phyloP scores from a whole-genome alignment of 2,888 invertebrate genomes.

The Drosophila paramelanica region DNA sequence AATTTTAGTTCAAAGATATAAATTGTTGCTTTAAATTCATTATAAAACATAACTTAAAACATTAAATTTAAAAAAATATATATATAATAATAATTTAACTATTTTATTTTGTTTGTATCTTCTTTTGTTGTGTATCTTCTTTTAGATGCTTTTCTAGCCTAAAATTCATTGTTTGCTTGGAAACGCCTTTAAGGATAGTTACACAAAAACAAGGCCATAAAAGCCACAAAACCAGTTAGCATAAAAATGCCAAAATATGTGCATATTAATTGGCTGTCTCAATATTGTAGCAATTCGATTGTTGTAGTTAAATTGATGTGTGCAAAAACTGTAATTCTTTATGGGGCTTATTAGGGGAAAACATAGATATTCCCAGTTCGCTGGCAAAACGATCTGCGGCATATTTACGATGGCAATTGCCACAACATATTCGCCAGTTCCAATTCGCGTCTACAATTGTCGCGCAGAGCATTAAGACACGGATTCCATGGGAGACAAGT shows the following conservation, averaged over 20 bases:
- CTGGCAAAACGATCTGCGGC: constrained; percentile 43
- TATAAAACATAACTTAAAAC: too few species aligned
- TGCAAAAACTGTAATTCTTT: constrained; percentile 52
- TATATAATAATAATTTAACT: too few species aligned
- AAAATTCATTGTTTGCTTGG: constrained; percentile 7
- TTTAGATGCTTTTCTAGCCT: neutral
- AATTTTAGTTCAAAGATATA: too few species aligned
- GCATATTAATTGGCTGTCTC: constrained; percentile 51
- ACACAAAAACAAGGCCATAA: constrained; percentile 39
- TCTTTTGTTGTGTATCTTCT: too few species aligned
- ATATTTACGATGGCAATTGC: constrained; percentile 57
- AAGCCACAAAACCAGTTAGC: constrained; percentile 10
- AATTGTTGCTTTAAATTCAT: too few species aligned
- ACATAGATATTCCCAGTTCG: constrained; percentile 29
- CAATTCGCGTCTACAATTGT: constrained; percentile 53
- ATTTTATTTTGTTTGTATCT: too few species aligned
- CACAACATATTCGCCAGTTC: constrained; percentile 26
- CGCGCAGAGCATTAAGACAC: constrained; percentile 43
- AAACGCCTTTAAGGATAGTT: constrained; percentile 22
- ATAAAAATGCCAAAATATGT: constrained; percentile 26
- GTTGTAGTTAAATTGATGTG: constrained; percentile 44
- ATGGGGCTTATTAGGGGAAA: constrained; percentile 42
- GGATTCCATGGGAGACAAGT: constrained; percentile 25
- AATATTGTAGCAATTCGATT: constrained; percentile 40
- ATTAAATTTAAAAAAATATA: too few species aligned